Percentiles rank a stretch among this genome's conserved stretches.
Conservation (phyloP, 1,140 invertebrate genomes). For the Dendroctonus valens region DNA sequence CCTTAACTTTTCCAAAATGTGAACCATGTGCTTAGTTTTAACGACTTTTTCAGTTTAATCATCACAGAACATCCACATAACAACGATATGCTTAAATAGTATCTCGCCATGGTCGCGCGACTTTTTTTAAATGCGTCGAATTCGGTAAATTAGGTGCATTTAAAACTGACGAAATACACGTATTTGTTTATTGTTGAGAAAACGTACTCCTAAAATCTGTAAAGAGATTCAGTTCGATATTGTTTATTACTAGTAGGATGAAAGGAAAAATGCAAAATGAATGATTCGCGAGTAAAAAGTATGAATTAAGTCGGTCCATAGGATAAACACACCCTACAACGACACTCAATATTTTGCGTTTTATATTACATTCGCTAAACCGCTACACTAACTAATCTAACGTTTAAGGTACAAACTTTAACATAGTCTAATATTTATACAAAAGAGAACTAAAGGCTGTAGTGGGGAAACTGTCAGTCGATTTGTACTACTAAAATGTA, state of each 20-base stretch:
- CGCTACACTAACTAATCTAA: conserved; percentile 1
- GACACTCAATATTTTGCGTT: conserved; percentile 9
- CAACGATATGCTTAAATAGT: background rate
- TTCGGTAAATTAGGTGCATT: background rate
- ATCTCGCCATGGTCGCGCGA: background rate
- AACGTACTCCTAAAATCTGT: background rate
- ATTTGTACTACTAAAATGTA: conserved; percentile 4
- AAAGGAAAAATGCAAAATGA: conserved; percentile 6
- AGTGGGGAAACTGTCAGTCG: background rate
- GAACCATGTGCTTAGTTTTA: background rate
- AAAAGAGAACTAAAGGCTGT: background rate
- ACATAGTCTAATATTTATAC: conserved; percentile 9
- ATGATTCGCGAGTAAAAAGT: conserved; percentile 6
- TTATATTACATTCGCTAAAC: background rate
- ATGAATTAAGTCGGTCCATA: conserved; percentile 22
- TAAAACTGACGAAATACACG: background rate
- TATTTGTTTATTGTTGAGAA: background rate
- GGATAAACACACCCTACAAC: conserved; percentile 6
- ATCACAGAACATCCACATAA: background rate
- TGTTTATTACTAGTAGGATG: conserved; percentile 19
- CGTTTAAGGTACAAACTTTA: conserved; percentile 27
- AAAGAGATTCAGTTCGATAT: conserved; percentile 28
- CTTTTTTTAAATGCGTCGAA: background rate
- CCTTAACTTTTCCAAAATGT: background rate
- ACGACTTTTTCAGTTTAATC: background rate